Base-by-base conservation (phyloP, 2,113 vertebrate genomes). In the Tiliqua scincoides region DNA sequence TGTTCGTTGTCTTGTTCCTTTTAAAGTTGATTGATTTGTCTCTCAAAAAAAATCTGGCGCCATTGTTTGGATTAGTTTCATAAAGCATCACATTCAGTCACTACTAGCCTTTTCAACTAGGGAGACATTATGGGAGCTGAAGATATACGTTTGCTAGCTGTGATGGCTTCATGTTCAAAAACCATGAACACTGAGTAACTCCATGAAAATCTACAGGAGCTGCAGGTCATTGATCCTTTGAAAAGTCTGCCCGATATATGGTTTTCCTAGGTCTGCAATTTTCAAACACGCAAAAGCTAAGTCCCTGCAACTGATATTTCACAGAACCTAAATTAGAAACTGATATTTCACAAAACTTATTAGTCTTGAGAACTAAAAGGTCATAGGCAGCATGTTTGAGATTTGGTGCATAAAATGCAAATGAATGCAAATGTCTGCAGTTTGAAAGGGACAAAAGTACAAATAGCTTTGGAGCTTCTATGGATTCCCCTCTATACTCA, bases 311-410 rank as follows among this genome's bases (percentile, higher is more conserved):
- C 21, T 79, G 12, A 32, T n/a, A 48, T 35, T 67, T 76, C 15
- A 27, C 30, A 63, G 63, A 63, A 20, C 21, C 25, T 43, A n/a
- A 59, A 54, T 67, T 6, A 74, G 2, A 23, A 2, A 6, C 57
- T 54, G 68, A 20, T 35, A 71, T 71, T 71, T 71, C 68, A 35
- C 35, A 32, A 71, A 71, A 32, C 68, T 15, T 71, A 71, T 35
- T 73, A 65, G n/a, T 11, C 18, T 75, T 82, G n/a, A 65, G 79
- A 63, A 54, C 23, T 3, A 52, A 78, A 4, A 70, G 48, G 70
- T 89, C 73, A 37, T 75, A 85, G 15, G 54, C 74, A 61, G 48
- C 65, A 82, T 85, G 15, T 54, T 84, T 1, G 65, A 86, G 59
- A 30, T 2, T 76, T 61, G 52, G 35, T 74, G 43, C 21, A n/a